Conservation (phyloP, 1,140 invertebrate species). For the Brachionus koreanus region DNA sequence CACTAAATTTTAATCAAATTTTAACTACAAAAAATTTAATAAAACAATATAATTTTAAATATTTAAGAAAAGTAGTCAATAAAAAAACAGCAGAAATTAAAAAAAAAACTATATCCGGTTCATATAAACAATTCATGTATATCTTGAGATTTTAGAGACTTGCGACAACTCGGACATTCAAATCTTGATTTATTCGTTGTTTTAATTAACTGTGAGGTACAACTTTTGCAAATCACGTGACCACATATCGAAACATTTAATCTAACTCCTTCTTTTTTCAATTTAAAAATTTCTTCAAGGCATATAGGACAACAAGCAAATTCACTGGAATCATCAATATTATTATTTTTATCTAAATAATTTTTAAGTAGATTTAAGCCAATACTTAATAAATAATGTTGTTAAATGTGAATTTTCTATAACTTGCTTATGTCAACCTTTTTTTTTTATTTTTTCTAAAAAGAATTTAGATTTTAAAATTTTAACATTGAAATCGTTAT, state of each 20-base stretch:
- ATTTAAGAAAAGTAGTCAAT: background rate
- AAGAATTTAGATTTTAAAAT: too few relatives aligned
- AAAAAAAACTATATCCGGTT: background rate
- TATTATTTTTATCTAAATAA: conserved; percentile 21
- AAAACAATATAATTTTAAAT: background rate
- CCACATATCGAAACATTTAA: conserved; percentile 39
- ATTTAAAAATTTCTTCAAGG: background rate
- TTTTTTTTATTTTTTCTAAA: too few relatives aligned
- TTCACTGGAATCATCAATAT: background rate
- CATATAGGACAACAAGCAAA: background rate
- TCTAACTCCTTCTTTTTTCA: background rate
- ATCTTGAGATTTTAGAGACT: background rate
- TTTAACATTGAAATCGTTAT: too few relatives aligned
- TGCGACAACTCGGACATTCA: conserved; percentile 26
- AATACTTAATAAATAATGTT: too few relatives aligned
- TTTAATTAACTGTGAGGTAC: background rate
- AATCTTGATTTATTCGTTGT: background rate
- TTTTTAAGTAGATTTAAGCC: too few relatives aligned
- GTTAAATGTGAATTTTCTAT: too few relatives aligned
- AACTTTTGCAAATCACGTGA: background rate
- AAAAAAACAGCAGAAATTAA: background rate
- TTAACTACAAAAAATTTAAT: background rate
- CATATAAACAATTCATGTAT: conserved; percentile 19
- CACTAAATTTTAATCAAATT: background rate
- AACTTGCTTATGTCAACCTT: too few relatives aligned